Evolutionary conservation across 2,797 vertebrate genomes (phyloP).

Genomic region (Vultur gryphus): DNA sequence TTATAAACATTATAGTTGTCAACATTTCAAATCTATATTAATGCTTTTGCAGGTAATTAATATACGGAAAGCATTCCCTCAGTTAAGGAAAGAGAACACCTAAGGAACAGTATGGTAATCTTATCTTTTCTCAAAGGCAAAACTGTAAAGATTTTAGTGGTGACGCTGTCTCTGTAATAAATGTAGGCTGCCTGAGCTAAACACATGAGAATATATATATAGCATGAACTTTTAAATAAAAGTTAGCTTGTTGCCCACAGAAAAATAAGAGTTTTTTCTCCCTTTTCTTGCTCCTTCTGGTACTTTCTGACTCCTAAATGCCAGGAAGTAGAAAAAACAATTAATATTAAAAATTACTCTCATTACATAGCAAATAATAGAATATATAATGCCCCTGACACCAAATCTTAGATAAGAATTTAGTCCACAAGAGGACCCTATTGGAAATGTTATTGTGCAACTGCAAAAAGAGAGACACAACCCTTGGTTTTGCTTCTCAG

Average conservation of each 20-base stretch:
- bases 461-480: background rate
- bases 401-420: background rate
- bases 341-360: background rate
- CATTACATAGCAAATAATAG: background rate
- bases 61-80: background rate
- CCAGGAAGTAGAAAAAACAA: background rate
- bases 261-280: background rate
- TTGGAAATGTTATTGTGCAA: background rate
- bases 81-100: background rate
- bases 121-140: slow-evolving; percentile 10
- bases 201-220: background rate
- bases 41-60: background rate
- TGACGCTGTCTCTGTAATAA: slow-evolving; percentile 11
- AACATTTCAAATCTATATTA: slow-evolving; percentile 4
- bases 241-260: background rate
- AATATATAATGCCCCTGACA: background rate
- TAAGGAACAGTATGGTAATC: background rate
- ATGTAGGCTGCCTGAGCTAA: background rate
- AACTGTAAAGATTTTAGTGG: slow-evolving; percentile 17
- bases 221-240: background rate
- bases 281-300: background rate
- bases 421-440: background rate
- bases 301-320: background rate
- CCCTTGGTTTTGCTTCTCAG: background rate
- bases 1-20: background rate